Conservation (phyloP, 2,888 invertebrate species). For the Metopia argyrocephala region DNA sequence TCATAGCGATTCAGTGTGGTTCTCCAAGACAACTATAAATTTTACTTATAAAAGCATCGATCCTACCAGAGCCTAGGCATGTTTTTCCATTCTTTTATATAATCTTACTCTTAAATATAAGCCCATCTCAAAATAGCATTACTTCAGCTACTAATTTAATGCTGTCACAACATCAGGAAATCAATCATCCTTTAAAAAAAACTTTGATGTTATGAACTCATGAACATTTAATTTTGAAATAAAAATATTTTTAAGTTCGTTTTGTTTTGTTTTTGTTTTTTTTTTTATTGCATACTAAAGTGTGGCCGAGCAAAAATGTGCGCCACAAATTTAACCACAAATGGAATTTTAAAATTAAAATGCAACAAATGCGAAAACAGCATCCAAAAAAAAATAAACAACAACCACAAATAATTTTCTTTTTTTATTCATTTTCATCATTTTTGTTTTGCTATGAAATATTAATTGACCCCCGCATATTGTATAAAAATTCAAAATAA, state of each 20-base stretch:
- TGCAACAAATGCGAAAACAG: conserved; percentile 37
- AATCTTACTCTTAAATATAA: not conserved
- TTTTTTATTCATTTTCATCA: conserved; percentile 41
- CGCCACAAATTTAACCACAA: conserved; percentile 60
- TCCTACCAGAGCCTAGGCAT: no score
- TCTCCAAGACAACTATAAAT: no score
- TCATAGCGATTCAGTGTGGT: no score
- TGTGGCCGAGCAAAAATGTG: not conserved
- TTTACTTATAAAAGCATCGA: no score
- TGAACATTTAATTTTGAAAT: conserved; percentile 9
- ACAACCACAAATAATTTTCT: conserved; percentile 45
- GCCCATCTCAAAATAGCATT: not conserved
- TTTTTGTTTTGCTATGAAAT: conserved; percentile 61
- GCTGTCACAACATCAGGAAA: conserved; percentile 12
- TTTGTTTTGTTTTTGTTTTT: conserved; percentile 6
- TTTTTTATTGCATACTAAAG: conserved; percentile 9
- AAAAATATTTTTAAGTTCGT: conserved; percentile 41
- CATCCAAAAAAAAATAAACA: not conserved
- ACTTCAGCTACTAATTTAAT: not conserved
- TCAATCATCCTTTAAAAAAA: conserved; percentile 16
- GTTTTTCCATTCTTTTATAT: not conserved
- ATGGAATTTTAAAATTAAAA: conserved; percentile 66
- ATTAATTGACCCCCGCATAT: conserved; percentile 64
- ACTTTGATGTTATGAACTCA: not conserved
- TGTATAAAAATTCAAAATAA: conserved; percentile 66